A percentile compares a stretch with the other conserved stretches of the same genome.
Conservation (phyloP, 2,888 invertebrate species). For the Clepsis dumicolana region DNA sequence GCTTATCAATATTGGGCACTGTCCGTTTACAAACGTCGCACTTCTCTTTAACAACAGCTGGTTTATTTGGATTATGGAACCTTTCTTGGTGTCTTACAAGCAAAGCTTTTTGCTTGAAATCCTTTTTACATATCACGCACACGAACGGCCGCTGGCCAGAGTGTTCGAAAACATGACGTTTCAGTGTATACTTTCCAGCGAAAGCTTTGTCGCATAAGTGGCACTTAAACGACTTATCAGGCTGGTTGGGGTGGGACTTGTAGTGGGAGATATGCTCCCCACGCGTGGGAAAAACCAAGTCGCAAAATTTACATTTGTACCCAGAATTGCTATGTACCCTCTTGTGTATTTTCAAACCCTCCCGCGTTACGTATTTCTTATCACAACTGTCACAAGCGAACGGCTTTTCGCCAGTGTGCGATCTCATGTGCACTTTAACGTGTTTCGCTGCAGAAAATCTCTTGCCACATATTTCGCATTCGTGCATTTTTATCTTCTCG, state of each 20-base stretch:
- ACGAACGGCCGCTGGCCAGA: conserved; percentile 11
- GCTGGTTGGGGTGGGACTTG: conserved; percentile 1
- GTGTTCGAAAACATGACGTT: conserved; percentile 30
- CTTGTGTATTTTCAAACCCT: conserved; percentile 11
- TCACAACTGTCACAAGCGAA: conserved; percentile 17
- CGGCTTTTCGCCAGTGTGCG: conserved; percentile 26
- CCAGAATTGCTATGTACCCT: conserved; percentile 13
- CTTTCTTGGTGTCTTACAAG: conserved; percentile 16
- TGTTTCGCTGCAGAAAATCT: conserved; percentile 28
- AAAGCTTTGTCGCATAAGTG: conserved; percentile 32
- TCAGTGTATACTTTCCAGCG: conserved; percentile 19
- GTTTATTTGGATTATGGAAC: conserved; percentile 23
- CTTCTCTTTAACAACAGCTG: conserved; percentile 17
- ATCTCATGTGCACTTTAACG: conserved; percentile 18
- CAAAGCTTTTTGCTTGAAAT: conserved; percentile 17
- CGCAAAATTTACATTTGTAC: conserved; percentile 31
- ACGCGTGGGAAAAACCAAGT: conserved; percentile 11
- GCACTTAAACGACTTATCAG: conserved; percentile 24
- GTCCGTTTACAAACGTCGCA: conserved; percentile 31
- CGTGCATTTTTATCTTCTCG: conserved; percentile 10
- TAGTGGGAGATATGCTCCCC: conserved; percentile 23
- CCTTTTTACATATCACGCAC: conserved; percentile 16
- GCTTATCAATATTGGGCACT: conserved; percentile 37
- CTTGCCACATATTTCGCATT: conserved; percentile 21
- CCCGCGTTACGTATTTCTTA: neutral